These are phyloP conservation scores for Gallinago paraguaiae DNA, from an alignment of 2,113 vertebrate species.

Conservation along the genomic window DNA sequence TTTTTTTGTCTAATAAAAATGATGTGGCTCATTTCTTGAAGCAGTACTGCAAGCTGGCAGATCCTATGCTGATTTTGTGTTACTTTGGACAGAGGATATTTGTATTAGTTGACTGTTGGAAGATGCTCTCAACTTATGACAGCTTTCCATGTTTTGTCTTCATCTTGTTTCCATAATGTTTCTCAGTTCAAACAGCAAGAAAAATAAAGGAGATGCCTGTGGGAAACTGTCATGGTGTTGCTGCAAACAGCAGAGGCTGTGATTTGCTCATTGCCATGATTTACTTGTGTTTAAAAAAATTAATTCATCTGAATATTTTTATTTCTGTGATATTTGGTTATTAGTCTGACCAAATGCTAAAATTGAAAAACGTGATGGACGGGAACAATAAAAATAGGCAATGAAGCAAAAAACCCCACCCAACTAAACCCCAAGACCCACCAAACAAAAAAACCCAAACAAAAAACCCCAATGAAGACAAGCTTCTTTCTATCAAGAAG, in stretches of 20 bases:
- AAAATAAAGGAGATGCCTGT: neutral
- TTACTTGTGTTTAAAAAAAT: neutral
- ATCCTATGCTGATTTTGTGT: neutral
- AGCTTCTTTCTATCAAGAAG: neutral
- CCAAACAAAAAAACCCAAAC: neutral
- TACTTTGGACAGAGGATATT: neutral
- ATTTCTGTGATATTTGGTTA: neutral
- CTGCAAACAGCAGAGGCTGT: neutral
- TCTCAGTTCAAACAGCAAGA: neutral
- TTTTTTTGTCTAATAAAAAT: neutral
- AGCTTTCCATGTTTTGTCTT: neutral
- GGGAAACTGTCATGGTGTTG: neutral
- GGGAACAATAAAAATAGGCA: neutral
- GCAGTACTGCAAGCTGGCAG: neutral
- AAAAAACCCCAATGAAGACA: rapidly evolving
- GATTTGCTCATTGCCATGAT: neutral
- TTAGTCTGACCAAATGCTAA: neutral
- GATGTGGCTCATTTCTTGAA: neutral
- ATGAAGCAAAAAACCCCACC: neutral
- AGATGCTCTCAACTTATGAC: neutral
- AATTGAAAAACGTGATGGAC: neutral
- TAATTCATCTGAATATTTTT: neutral
- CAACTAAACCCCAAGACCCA: too few relatives aligned
- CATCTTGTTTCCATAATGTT: neutral
- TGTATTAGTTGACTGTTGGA: neutral